These are phyloP conservation scores for Bembecia ichneumoniformis DNA, from an alignment of 2,888 invertebrate genomes.

Conservation along the genomic window DNA sequence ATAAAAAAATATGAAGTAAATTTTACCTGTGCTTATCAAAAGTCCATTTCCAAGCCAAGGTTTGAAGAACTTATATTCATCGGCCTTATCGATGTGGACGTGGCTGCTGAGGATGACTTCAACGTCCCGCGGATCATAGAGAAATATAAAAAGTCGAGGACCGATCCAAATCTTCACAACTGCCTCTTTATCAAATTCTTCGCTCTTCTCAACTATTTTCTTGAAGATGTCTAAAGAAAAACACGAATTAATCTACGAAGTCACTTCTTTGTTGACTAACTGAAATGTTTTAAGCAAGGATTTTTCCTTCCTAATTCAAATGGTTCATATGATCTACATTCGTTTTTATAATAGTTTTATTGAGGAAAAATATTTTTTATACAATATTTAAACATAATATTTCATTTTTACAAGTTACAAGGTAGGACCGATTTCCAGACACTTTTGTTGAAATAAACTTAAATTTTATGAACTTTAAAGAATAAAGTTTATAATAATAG, in stretches of 20 bases:
- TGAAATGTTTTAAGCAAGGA: no score
- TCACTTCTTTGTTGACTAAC: no score
- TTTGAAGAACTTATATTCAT: conserved; percentile 84
- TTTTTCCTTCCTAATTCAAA: no score
- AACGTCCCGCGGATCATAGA: conserved; percentile 83
- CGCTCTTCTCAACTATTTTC: conserved; percentile 68
- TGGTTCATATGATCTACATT: no score
- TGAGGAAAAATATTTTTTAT: no score
- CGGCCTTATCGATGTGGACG: conserved; percentile 84
- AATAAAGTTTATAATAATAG: background rate
- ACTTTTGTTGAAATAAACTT: no score
- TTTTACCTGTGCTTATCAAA: conserved; percentile 82
- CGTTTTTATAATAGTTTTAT: no score
- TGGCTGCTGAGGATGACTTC: conserved; percentile 85
- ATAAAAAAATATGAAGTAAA: background rate
- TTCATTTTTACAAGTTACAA: no score
- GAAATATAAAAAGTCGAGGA: conserved; percentile 80
- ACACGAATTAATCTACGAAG: no score
- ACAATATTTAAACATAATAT: no score
- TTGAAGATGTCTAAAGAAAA: conserved; percentile 76
- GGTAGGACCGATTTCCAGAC: no score
- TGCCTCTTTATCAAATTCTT: conserved; percentile 63
- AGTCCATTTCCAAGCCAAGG: conserved; percentile 89
- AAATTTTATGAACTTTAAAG: no score
- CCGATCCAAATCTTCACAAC: conserved; percentile 83